Conservation (phyloP, 2,888 invertebrate species). For the Galerucella pusilla region DNA sequence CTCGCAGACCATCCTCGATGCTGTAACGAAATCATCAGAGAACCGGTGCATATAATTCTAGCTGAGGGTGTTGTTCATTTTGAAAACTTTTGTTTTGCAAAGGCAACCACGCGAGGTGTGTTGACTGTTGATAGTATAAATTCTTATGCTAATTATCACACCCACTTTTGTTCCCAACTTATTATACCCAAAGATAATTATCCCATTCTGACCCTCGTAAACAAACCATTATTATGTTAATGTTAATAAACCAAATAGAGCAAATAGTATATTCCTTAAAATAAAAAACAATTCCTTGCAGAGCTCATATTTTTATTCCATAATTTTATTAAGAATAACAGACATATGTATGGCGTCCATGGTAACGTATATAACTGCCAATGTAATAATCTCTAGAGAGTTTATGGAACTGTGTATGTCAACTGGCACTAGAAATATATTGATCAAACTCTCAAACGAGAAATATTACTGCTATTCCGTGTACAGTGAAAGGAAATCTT, state of each 20-base stretch:
- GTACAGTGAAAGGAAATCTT: constrained; percentile 30
- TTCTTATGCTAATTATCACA: too few relatives aligned
- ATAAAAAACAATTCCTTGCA: not conserved
- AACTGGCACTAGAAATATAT: constrained; percentile 30
- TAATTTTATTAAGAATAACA: constrained; percentile 6
- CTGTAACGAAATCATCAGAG: too few relatives aligned
- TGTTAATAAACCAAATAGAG: not conserved
- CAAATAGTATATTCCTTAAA: not conserved
- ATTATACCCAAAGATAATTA: too few relatives aligned
- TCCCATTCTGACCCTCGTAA: too few relatives aligned
- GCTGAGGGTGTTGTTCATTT: too few relatives aligned
- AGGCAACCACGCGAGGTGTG: too few relatives aligned
- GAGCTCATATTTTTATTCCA: not conserved
- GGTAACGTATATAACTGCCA: constrained; percentile 17
- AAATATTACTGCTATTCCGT: constrained; percentile 32
- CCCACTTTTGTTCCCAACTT: too few relatives aligned
- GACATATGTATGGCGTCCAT: constrained; percentile 4
- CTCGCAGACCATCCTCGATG: too few relatives aligned
- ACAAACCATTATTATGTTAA: not conserved
- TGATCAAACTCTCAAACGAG: constrained; percentile 34
- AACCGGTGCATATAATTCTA: too few relatives aligned
- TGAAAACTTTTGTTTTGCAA: too few relatives aligned
- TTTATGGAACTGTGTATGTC: constrained; percentile 30
- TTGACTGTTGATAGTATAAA: too few relatives aligned
- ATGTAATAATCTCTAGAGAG: constrained; percentile 16